phyloP scores from a whole-genome alignment of 2,888 invertebrate species.

The Lycia hirtaria region DNA sequence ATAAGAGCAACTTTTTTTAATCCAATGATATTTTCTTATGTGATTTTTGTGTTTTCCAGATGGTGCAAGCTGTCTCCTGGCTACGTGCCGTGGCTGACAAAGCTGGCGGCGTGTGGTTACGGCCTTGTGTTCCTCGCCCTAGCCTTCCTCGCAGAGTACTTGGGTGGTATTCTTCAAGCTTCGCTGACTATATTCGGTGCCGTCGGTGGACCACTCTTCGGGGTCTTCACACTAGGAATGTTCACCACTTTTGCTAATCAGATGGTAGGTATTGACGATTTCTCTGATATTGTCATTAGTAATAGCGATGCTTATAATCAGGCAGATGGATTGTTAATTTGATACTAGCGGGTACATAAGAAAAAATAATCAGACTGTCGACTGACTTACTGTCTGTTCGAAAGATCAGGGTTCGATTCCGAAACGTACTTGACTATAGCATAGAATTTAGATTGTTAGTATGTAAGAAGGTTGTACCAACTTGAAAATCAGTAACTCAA shows the following conservation, averaged over 20 bases:
- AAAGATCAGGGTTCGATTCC: too few species aligned
- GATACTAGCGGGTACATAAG: too few species aligned
- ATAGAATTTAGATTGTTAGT: too few species aligned
- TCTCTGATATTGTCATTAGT: not conserved
- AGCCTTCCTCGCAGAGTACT: slow-evolving; percentile 92
- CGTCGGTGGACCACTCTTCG: slow-evolving; percentile 94
- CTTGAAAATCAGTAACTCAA: too few species aligned
- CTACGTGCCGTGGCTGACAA: slow-evolving; percentile 84
- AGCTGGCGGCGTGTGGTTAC: slow-evolving; percentile 89
- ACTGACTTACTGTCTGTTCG: too few species aligned
- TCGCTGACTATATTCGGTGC: slow-evolving; percentile 94
- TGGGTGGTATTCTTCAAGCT: slow-evolving; percentile 95
- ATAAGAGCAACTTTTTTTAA: too few species aligned
- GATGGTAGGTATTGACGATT: slow-evolving; percentile 76
- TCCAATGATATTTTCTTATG: too few species aligned
- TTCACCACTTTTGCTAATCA: slow-evolving; percentile 90
- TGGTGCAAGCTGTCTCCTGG: slow-evolving; percentile 64
- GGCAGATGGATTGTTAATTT: too few species aligned
- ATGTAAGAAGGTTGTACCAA: too few species aligned
- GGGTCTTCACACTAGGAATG: slow-evolving; percentile 94
- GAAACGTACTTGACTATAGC: too few species aligned
- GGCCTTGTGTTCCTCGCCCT: slow-evolving; percentile 92
- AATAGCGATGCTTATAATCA: too few species aligned
- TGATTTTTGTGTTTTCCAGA: slow-evolving; percentile 49
- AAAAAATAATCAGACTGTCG: too few species aligned